These are phyloP conservation scores for Drosophila ustulata DNA, from an alignment of 2,888 invertebrate species.

Conservation along the genomic window DNA sequence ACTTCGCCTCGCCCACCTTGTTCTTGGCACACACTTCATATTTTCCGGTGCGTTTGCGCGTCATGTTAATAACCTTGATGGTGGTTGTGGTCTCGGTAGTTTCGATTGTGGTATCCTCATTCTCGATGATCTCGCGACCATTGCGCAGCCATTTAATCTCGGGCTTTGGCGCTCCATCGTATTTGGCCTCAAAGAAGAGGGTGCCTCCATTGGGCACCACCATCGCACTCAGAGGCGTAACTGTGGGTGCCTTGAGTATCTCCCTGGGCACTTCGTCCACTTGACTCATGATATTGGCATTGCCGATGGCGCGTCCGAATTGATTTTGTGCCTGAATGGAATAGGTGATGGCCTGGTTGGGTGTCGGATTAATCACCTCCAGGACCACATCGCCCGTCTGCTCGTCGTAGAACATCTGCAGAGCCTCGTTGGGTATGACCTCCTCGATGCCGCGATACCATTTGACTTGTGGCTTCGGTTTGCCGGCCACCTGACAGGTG, in stretches of 20 bases:
- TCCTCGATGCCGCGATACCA: slow-evolving; percentile 89
- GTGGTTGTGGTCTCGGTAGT: slow-evolving; percentile 88
- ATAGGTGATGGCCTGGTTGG: slow-evolving; percentile 89
- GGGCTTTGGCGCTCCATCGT: slow-evolving; percentile 90
- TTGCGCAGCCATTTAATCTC: slow-evolving; percentile 94
- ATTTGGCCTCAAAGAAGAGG: slow-evolving; percentile 89
- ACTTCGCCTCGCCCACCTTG: slow-evolving; percentile 91
- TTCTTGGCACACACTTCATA: slow-evolving; percentile 95
- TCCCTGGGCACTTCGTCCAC: slow-evolving; percentile 82
- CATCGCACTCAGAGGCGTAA: slow-evolving; percentile 92
- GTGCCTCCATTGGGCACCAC: slow-evolving; percentile 90
- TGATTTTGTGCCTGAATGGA: slow-evolving; percentile 90
- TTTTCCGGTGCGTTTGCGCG: slow-evolving; percentile 92
- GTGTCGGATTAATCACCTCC: slow-evolving; percentile 88
- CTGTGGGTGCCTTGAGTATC: slow-evolving; percentile 89
- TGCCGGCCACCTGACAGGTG: slow-evolving; percentile 89
- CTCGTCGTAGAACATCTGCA: slow-evolving; percentile 87
- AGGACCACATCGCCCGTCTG: slow-evolving; percentile 88
- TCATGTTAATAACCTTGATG: slow-evolving; percentile 88
- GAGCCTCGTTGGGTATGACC: slow-evolving; percentile 87
- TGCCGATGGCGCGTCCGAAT: slow-evolving; percentile 90
- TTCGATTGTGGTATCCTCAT: slow-evolving; percentile 87
- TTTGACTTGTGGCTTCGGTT: slow-evolving; percentile 89
- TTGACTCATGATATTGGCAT: slow-evolving; percentile 89
- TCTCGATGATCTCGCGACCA: slow-evolving; percentile 90